Evolutionary conservation across 2,113 vertebrate species (phyloP).

Genomic region (Actenoides lindsayi): DNA sequence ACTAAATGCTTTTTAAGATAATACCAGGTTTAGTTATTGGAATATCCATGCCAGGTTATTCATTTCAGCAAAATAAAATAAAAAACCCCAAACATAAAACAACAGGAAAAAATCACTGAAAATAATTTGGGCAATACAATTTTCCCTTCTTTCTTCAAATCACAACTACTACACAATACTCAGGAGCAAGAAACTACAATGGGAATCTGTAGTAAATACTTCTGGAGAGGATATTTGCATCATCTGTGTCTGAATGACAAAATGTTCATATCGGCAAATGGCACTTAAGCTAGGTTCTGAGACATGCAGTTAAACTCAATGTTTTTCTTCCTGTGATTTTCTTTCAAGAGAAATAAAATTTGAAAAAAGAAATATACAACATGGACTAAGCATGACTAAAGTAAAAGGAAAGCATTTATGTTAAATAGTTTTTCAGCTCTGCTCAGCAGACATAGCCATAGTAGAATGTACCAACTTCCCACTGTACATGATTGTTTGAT

Average conservation of each 20-base stretch:
- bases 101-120: background rate
- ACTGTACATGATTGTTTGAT: background rate
- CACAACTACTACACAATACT: background rate
- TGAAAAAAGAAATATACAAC: background rate
- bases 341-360: background rate
- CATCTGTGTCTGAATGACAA: background rate
- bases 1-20: background rate
- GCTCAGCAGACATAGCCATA: background rate
- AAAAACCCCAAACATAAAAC: background rate
- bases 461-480: fast-evolving
- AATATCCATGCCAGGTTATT: background rate
- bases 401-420: background rate
- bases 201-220: background rate
- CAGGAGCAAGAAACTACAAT: background rate
- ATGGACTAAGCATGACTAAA: background rate
- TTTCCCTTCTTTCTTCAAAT: background rate
- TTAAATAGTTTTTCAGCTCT: background rate
- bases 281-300: background rate
- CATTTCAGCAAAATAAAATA: background rate
- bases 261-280: background rate
- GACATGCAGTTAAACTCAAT: background rate
- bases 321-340: background rate
- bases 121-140: background rate
- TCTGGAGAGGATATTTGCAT: background rate
- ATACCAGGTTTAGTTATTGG: background rate